Evolutionary conservation across 92 coral and sea anemone genomes (phyloP).

Genomic region (Epizoanthus illoricatus): DNA sequence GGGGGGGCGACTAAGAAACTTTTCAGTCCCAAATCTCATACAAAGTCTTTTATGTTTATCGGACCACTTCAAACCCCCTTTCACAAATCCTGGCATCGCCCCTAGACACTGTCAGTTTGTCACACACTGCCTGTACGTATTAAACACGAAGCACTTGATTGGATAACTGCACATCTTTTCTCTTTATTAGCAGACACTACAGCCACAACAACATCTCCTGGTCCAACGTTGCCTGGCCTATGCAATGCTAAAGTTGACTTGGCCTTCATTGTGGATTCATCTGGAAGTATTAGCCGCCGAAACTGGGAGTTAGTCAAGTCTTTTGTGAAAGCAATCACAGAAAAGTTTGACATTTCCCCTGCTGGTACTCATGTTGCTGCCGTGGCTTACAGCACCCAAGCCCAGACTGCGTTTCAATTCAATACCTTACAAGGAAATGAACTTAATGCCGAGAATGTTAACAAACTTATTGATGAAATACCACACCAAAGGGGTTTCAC

Average conservation of each 20-base stretch:
- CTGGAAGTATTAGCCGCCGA: slow-evolving; percentile 8
- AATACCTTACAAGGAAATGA: slow-evolving; percentile 2
- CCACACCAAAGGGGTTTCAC: background rate
- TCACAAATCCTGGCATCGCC: too few relatives aligned
- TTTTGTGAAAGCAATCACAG: slow-evolving; percentile 1
- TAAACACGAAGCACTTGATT: too few relatives aligned
- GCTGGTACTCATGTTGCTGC: slow-evolving; percentile 28
- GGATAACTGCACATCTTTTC: too few relatives aligned
- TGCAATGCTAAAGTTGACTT: slow-evolving; percentile 2
- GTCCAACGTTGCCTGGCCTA: too few relatives aligned
- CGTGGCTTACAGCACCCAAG: background rate
- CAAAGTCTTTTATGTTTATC: too few relatives aligned
- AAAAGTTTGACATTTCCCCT: slow-evolving; percentile 7
- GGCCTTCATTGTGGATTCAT: slow-evolving; percentile 15
- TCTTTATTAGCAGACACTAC: too few relatives aligned
- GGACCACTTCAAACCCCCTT: too few relatives aligned
- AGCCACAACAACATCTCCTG: too few relatives aligned
- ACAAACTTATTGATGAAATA: background rate
- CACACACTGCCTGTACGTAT: too few relatives aligned
- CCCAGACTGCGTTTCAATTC: slow-evolving; percentile 1
- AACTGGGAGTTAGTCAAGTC: background rate
- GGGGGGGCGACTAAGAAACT: too few relatives aligned
- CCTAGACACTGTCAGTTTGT: too few relatives aligned
- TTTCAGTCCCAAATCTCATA: too few relatives aligned
- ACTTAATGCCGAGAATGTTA: slow-evolving; percentile 4